A percentile compares a stretch with the other conserved stretches of the same genome.
Conservation (phyloP, 2,888 invertebrate species). For the Physocephala rufipes region DNA sequence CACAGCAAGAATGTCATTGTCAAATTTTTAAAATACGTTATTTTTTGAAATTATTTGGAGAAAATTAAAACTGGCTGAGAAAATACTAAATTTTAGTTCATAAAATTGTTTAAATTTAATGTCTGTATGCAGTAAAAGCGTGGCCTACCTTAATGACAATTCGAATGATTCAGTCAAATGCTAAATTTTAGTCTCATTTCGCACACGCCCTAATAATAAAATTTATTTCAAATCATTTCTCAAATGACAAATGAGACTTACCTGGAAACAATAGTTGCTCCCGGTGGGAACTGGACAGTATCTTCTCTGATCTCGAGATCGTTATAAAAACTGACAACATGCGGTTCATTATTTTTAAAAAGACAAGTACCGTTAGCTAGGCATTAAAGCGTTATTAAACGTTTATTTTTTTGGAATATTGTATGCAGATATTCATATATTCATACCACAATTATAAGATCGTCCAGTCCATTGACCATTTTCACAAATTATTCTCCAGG, state of each 20-base stretch:
- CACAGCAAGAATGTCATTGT: no score
- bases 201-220: no score
- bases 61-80: no score
- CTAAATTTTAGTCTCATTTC: no score
- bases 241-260: conserved; percentile 48
- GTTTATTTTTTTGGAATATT: conserved; percentile 9
- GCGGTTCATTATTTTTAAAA: conserved; percentile 79
- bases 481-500: conserved; percentile 86
- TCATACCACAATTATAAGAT: conserved; percentile 79
- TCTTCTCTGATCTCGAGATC: conserved; percentile 81
- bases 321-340: conserved; percentile 83
- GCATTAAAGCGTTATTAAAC: conserved; percentile 10
- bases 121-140: no score
- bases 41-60: no score
- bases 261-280: conserved; percentile 75
- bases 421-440: conserved; percentile 1
- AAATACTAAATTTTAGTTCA: no score
- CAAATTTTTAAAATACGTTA: no score
- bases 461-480: conserved; percentile 86
- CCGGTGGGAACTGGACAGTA: conserved; percentile 80
- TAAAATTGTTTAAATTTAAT: no score
- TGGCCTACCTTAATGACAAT: no score
- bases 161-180: no score
- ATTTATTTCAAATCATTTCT: no score
- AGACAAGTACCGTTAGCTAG: conserved; percentile 77